These are phyloP conservation scores for Molorchus minor DNA, from an alignment of 2,888 invertebrate genomes.

Conservation along the genomic window DNA sequence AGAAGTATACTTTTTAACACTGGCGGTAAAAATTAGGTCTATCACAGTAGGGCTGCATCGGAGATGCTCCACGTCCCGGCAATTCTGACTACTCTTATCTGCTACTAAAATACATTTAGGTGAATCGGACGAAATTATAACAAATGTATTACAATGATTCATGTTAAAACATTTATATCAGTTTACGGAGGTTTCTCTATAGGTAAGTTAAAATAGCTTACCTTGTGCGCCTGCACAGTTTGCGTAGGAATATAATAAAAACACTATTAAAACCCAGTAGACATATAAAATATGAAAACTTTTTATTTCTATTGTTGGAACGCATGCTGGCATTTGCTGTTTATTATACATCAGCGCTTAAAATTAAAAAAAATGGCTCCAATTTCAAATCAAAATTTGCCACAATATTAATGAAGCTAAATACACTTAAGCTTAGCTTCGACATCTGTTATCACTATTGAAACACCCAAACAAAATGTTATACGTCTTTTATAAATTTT, in stretches of 20 bases:
- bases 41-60: not conserved
- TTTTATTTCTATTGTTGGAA: constrained; percentile 3
- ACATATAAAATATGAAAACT: too few species aligned
- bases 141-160: too few species aligned
- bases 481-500: too few species aligned
- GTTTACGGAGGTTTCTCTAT: not conserved
- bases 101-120: too few species aligned
- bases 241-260: constrained; percentile 42
- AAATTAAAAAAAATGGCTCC: constrained; percentile 10
- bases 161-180: too few species aligned
- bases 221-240: constrained; percentile 43
- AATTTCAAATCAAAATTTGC: constrained; percentile 21
- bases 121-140: too few species aligned
- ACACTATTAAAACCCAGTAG: constrained; percentile 23
- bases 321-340: constrained; percentile 19
- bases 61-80: too few species aligned
- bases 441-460: not conserved
- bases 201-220: constrained; percentile 31
- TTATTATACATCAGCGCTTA: constrained; percentile 11
- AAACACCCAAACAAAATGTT: not conserved
- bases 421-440: constrained; percentile 18
- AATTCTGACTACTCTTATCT: too few species aligned
- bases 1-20: too few species aligned
- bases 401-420: constrained; percentile 7
- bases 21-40: not conserved